phyloP scores from a whole-genome alignment of 2,113 vertebrate species.

The Colaptes auratus region DNA sequence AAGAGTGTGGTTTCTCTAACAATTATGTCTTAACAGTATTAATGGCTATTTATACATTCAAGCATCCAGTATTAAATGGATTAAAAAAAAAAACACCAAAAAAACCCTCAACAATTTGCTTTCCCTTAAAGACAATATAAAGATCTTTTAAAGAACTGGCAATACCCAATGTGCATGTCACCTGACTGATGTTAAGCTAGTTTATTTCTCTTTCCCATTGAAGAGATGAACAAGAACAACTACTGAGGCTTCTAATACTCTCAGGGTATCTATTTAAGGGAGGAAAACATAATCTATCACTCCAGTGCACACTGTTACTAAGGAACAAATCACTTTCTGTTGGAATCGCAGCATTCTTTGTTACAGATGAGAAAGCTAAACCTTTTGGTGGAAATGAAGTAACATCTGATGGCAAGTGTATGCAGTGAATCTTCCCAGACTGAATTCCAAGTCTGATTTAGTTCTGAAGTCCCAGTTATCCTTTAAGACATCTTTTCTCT shows the following conservation, averaged over 20 bases:
- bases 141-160: neutral
- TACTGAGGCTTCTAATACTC: neutral
- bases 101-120: neutral
- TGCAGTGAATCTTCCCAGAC: constrained; percentile 10
- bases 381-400: constrained; percentile 42
- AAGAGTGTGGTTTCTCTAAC: neutral
- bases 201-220: neutral
- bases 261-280: neutral
- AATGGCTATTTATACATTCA: neutral
- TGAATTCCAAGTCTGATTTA: neutral
- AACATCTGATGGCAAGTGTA: constrained; percentile 16
- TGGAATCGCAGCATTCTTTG: constrained; percentile 15
- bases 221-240: neutral
- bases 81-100: neutral
- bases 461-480: neutral
- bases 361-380: constrained; percentile 29
- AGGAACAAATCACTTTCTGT: constrained; percentile 50
- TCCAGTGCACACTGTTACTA: neutral
- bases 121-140: neutral
- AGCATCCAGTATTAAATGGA: neutral
- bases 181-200: neutral
- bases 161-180: neutral
- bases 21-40: neutral
- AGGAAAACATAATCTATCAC: neutral
- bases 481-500: neutral